Conservation (phyloP, 1,140 invertebrate genomes). For the Artemia franciscana region DNA sequence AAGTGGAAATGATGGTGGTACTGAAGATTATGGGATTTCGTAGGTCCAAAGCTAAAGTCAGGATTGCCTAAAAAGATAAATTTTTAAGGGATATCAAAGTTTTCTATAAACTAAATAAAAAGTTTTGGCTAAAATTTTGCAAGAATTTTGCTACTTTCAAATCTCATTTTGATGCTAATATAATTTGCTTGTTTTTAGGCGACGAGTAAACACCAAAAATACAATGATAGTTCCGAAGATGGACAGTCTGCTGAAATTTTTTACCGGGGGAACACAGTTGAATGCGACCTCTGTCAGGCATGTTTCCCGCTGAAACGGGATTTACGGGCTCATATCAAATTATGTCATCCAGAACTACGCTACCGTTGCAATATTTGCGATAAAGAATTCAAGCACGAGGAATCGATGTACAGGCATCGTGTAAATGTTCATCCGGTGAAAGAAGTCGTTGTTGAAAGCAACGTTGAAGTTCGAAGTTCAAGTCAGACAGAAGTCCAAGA, state of each 20-base stretch:
- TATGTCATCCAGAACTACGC: not conserved
- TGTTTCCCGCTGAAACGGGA: not conserved
- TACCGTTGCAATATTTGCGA: not conserved
- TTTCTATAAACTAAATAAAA: no score
- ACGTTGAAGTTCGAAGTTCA: not conserved
- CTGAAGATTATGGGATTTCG: no score
- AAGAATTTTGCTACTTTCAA: no score
- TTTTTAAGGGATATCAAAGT: not conserved
- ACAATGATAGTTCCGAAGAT: not conserved
- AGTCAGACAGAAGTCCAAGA: not conserved
- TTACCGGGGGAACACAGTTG: not conserved
- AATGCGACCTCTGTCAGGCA: not conserved
- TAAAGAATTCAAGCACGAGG: not conserved
- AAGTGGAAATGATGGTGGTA: no score
- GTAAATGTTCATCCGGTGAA: not conserved
- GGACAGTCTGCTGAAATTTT: not conserved
- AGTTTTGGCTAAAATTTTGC: no score
- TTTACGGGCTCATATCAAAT: not conserved
- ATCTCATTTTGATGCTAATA: not conserved
- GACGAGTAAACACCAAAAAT: not conserved
- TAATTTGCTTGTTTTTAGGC: not conserved
- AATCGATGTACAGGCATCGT: not conserved
- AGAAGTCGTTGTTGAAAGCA: not conserved
- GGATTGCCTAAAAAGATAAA: not conserved
- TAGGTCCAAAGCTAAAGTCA: no score